These are phyloP conservation scores for Drosophila repletoides DNA, from an alignment of 1,140 invertebrate genomes.

Conservation along the genomic window DNA sequence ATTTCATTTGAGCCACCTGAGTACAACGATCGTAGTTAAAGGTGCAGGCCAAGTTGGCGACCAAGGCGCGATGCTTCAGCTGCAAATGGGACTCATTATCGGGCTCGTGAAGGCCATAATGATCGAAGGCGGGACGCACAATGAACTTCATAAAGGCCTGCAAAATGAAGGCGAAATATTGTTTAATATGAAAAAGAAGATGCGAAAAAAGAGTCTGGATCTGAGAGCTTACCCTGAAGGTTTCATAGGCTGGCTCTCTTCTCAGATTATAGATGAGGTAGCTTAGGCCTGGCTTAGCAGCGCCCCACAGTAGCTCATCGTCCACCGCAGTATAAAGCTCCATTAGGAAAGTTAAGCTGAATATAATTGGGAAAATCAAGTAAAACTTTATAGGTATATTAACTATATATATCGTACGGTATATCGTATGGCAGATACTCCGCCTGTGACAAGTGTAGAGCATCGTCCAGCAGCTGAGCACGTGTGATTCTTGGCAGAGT, in stretches of 20 bases:
- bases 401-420: slow-evolving; percentile 62
- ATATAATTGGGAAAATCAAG: background rate
- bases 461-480: slow-evolving; percentile 92
- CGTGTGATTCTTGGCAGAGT: slow-evolving; percentile 85
- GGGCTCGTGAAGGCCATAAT: slow-evolving; percentile 78
- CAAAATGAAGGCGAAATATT: too few relatives aligned
- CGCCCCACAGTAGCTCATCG: slow-evolving; percentile 74
- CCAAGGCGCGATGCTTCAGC: slow-evolving; percentile 83
- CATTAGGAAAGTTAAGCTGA: slow-evolving; percentile 82
- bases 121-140: slow-evolving; percentile 71
- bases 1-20: slow-evolving; percentile 75
- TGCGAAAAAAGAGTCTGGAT: background rate
- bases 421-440: slow-evolving; percentile 85
- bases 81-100: slow-evolving; percentile 81
- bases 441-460: slow-evolving; percentile 88
- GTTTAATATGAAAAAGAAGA: too few relatives aligned
- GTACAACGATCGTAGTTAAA: slow-evolving; percentile 83
- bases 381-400: background rate
- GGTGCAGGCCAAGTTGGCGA: slow-evolving; percentile 83
- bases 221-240: slow-evolving; percentile 60
- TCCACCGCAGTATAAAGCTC: slow-evolving; percentile 61
- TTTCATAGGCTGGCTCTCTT: slow-evolving; percentile 79
- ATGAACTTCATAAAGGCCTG: slow-evolving; percentile 81
- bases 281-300: slow-evolving; percentile 66
- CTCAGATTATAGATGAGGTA: slow-evolving; percentile 75